These are phyloP conservation scores for Eueremaeus valkanovi DNA, from an alignment of 2,888 invertebrate genomes.

Conservation along the genomic window DNA sequence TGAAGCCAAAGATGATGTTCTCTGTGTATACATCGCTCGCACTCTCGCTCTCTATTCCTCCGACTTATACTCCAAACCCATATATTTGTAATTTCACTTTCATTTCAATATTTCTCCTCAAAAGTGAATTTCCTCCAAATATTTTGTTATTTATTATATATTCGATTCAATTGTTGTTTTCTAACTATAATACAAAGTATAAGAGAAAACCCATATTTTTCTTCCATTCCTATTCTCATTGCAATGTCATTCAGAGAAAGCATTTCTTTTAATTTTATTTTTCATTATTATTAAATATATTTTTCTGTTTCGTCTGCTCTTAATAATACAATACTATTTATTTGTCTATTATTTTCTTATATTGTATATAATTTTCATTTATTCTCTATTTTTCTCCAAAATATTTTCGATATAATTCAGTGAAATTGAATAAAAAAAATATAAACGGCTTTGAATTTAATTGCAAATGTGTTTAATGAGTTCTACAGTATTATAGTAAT, in stretches of 20 bases:
- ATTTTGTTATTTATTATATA: slow-evolving; percentile 23
- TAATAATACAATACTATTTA: not conserved
- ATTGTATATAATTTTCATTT: not conserved
- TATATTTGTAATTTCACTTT: slow-evolving; percentile 24
- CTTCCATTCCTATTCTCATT: not conserved
- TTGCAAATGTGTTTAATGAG: too few relatives aligned
- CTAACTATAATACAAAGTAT: not conserved
- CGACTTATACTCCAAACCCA: slow-evolving; percentile 26
- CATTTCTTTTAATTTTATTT: not conserved
- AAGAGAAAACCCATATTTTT: not conserved
- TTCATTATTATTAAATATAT: not conserved
- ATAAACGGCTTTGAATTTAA: too few relatives aligned
- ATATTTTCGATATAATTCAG: not conserved
- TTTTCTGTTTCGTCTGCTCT: not conserved
- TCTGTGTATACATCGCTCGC: not conserved
- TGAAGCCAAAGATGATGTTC: slow-evolving; percentile 28
- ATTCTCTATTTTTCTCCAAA: not conserved
- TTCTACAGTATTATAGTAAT: not conserved
- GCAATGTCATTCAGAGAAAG: slow-evolving; percentile 5
- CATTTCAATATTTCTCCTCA: slow-evolving; percentile 6
- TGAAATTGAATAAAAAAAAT: too few relatives aligned
- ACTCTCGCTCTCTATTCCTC: not conserved
- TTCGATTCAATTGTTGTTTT: slow-evolving; percentile 21
- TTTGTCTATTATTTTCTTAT: slow-evolving; percentile 17
- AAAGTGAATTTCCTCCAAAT: slow-evolving; percentile 26